A percentile compares a stretch with the other conserved stretches of the same genome.
Evolutionary conservation across 2,888 invertebrate genomes (phyloP).

Genomic region (Fragum fragum): DNA sequence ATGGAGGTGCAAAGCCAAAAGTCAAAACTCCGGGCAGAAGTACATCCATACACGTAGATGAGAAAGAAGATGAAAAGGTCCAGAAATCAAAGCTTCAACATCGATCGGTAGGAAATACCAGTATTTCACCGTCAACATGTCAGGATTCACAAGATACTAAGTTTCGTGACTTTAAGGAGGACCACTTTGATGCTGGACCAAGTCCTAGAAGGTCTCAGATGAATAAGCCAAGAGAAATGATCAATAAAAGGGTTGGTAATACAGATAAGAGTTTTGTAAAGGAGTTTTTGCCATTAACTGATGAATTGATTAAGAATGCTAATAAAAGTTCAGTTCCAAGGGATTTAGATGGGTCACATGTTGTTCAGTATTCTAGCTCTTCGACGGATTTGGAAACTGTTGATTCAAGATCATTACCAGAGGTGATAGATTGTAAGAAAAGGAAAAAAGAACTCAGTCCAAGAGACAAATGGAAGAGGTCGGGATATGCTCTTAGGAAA

Average conservation of each 20-base stretch:
- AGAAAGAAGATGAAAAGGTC: neutral
- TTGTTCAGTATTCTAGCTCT: neutral
- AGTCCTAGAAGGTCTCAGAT: neutral
- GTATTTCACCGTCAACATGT: neutral
- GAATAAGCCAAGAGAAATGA: neutral
- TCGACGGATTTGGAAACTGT: neutral
- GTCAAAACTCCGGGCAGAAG: neutral
- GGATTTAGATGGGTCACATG: neutral
- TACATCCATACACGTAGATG: neutral
- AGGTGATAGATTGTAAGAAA: neutral
- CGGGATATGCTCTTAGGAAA: conserved; percentile 57
- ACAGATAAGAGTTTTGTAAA: neutral
- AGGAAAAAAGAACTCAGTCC: conserved; percentile 40
- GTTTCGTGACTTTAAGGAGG: neutral
- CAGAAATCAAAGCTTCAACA: neutral
- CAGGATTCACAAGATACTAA: neutral
- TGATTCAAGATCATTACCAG: neutral
- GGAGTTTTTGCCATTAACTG: conserved; percentile 10
- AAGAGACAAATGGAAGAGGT: conserved; percentile 55
- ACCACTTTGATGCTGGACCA: neutral
- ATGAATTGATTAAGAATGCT: conserved; percentile 10
- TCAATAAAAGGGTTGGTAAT: neutral
- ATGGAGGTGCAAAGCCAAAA: conserved; percentile 51
- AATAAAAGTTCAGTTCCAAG: neutral
- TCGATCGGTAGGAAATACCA: neutral